Conservation (phyloP, 2,888 invertebrate genomes). For the Meandrusa payeni region DNA sequence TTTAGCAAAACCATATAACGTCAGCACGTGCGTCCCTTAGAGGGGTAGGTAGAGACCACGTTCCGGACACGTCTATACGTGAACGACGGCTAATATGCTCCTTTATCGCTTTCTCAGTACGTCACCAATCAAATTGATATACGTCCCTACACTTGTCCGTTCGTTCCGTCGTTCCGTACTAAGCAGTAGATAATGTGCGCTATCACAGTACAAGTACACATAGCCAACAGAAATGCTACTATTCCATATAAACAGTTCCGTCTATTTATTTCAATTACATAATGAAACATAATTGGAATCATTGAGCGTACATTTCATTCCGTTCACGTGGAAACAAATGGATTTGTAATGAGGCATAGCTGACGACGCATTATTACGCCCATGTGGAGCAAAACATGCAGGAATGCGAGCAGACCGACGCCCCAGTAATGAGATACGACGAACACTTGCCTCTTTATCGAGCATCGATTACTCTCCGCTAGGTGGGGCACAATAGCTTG, state of each 20-base stretch:
- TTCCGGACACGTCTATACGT: no score
- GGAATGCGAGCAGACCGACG: constrained; percentile 44
- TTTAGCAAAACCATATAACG: no score
- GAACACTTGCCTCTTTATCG: constrained; percentile 51
- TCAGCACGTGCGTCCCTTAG: no score
- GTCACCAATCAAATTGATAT: no score
- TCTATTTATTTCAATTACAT: constrained; percentile 17
- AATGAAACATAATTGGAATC: constrained; percentile 15
- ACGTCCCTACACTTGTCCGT: no score
- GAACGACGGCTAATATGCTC: no score
- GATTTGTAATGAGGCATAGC: constrained; percentile 18
- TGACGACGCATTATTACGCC: constrained; percentile 25
- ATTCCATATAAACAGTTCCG: constrained; percentile 20
- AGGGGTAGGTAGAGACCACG: no score
- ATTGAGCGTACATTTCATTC: constrained; percentile 8
- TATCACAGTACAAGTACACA: constrained; percentile 1
- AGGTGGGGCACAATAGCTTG: constrained; percentile 26
- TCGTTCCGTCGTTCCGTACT: no score
- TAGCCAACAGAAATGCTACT: constrained; percentile 9
- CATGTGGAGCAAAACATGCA: constrained; percentile 38
- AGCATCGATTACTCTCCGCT: constrained; percentile 42
- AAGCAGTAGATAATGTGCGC: no score
- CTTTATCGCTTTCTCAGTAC: no score
- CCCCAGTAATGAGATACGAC: constrained; percentile 62
- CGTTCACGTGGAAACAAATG: constrained; percentile 17